phyloP scores from a whole-genome alignment of 2,113 vertebrate species.

The Otolemur garnettii region DNA sequence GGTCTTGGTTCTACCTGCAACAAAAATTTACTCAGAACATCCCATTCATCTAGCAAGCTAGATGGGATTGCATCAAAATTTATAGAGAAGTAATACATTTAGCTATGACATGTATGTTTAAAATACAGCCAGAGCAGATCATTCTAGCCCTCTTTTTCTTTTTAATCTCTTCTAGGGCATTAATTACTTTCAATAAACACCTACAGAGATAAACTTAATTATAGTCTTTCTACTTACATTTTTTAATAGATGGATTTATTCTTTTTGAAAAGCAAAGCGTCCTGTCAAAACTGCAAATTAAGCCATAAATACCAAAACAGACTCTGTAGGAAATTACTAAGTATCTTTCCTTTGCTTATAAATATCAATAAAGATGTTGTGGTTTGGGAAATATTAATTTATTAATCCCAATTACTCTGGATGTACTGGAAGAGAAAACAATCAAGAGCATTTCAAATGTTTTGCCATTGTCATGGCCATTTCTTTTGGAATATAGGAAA shows the following conservation, averaged over 20 bases:
- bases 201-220: not conserved
- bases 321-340: not conserved
- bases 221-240: not conserved
- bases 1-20: not conserved
- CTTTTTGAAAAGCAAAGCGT: slow-evolving; percentile 27
- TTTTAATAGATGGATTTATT: not conserved
- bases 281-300: slow-evolving; percentile 59
- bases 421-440: not conserved
- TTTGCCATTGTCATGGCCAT: not conserved
- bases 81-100: not conserved
- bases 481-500: not conserved
- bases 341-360: slow-evolving; percentile 34
- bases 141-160: not conserved
- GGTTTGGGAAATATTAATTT: slow-evolving; percentile 54
- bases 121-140: not conserved
- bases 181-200: slow-evolving; percentile 11
- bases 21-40: not conserved
- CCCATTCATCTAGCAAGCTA: not conserved
- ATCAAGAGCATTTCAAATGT: not conserved
- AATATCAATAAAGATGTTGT: not conserved
- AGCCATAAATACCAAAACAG: not conserved
- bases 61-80: not conserved
- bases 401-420: not conserved
- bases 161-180: not conserved
- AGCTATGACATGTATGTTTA: not conserved